Evolutionary conservation across 2,888 invertebrate genomes (phyloP).

Genomic region (Heliconius ismenius): DNA sequence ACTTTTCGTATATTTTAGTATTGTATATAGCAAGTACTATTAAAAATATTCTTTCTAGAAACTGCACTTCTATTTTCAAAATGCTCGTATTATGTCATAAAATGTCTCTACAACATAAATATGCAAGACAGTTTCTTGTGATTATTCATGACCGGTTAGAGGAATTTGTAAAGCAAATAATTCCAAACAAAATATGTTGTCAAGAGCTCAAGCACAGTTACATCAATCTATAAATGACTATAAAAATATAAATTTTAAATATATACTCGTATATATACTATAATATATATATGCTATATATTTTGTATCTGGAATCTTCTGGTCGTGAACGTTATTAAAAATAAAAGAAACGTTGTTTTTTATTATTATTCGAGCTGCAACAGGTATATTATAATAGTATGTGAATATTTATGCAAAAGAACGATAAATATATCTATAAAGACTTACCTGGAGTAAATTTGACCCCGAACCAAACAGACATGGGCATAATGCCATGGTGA

Average conservation of each 20-base stretch:
- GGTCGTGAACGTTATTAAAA: too few relatives aligned
- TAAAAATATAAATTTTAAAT: not conserved
- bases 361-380: not conserved
- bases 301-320: not conserved
- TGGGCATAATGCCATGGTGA: conserved; percentile 97
- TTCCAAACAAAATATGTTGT: conserved; percentile 2
- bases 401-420: not conserved
- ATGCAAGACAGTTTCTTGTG: not conserved
- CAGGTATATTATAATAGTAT: not conserved
- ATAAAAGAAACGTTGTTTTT: not conserved
- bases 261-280: too few relatives aligned
- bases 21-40: too few relatives aligned
- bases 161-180: conserved; percentile 17
- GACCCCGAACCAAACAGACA: conserved; percentile 95
- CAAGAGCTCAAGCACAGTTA: not conserved
- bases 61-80: conserved; percentile 13
- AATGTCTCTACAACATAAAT: not conserved
- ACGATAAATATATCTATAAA: not conserved
- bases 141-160: not conserved
- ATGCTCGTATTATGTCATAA: conserved; percentile 9
- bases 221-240: not conserved
- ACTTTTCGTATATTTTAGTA: too few relatives aligned
- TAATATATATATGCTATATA: not conserved
- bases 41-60: not conserved
- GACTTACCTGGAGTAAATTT: conserved; percentile 91